Evolutionary conservation across 2,888 invertebrate genomes (phyloP), one percentile per base, ranked within the genome.

Genomic region (Rambutsinella grinnellia): DNA sequence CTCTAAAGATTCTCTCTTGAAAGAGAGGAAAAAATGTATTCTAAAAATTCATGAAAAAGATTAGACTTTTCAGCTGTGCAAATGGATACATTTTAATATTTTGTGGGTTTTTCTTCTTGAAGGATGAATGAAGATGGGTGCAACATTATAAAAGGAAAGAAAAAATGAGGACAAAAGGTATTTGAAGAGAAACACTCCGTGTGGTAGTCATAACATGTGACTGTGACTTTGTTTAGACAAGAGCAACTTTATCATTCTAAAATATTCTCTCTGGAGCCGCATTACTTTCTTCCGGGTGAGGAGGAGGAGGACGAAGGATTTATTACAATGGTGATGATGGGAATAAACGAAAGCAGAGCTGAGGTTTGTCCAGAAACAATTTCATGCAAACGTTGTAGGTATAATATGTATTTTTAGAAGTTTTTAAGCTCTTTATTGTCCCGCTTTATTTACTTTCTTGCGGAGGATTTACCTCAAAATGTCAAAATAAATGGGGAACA

Each of bases 251-350:
- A 66, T 66, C 66, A 15, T 26, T 19, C 2, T 15, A 51, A 60
- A 53, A 51, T 51, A 44, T 19, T 44, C 66, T 54, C 66, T 1
- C 15, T 27, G 66, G 66, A 56, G 66, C 56, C 66, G 23, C 53
- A 66, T 66, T 53, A 66, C 53, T 66, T 66, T 62, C 56, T 56
- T 66, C 66, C 54, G 24, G 36, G 66, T 56, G 56, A 46, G 46
- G 56, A 66, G 36, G 36, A 36, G 36, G 36, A 36, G 36, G 36
- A n/a, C n/a, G n/a, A n/a, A n/a, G 36, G 36, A 36, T 36, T 36
- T 36, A 36, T 36, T 36, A 36, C 36, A 36, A 36, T 13, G 36
- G 13, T 36, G 36, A 36, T 36, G 36, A 8, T 36, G 36, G n/a
- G n/a, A n/a, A n/a, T n/a, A n/a, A n/a, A n/a, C n/a, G n/a, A n/a